These are phyloP conservation scores for Protobothrops flavoviridis DNA, from an alignment of 2,113 vertebrate genomes.

Conservation along the genomic window DNA sequence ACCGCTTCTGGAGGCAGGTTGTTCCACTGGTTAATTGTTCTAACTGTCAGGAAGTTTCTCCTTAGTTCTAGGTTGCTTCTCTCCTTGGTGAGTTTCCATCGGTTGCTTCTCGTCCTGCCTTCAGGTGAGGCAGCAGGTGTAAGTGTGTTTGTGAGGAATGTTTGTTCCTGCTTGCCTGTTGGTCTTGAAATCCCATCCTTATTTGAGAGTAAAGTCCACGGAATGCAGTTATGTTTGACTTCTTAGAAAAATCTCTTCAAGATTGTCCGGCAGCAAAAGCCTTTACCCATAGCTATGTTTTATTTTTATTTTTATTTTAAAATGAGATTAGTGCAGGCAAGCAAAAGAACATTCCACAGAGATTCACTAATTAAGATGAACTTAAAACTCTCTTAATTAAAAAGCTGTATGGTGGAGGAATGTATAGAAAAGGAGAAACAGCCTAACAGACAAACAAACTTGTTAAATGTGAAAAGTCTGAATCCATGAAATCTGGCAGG, in stretches of 20 bases:
- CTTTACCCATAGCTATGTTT: not conserved
- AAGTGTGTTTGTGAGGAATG: not conserved
- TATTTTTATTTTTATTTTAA: not conserved
- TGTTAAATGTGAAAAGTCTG: not conserved
- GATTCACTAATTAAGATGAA: not conserved
- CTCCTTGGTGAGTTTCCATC: no score
- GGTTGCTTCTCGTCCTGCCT: no score
- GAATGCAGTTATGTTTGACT: not conserved
- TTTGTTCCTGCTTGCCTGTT: not conserved
- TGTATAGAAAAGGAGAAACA: not conserved
- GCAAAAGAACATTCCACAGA: not conserved
- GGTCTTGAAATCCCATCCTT: not conserved
- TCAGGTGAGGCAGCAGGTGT: not conserved
- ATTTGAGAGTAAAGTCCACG: not conserved
- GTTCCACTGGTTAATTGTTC: no score
- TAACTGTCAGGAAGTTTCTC: no score
- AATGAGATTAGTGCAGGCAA: not conserved
- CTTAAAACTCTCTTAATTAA: not conserved
- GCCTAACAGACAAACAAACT: not conserved
- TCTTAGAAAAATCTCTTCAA: not conserved
- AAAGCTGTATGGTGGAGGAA: not conserved
- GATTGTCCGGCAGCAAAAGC: not conserved
- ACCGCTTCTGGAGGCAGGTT: no score
- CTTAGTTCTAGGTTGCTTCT: no score
- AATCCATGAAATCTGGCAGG: not conserved